Evolutionary conservation across 2,113 vertebrate genomes (phyloP).

Genomic region (Stigmatopora argus): DNA sequence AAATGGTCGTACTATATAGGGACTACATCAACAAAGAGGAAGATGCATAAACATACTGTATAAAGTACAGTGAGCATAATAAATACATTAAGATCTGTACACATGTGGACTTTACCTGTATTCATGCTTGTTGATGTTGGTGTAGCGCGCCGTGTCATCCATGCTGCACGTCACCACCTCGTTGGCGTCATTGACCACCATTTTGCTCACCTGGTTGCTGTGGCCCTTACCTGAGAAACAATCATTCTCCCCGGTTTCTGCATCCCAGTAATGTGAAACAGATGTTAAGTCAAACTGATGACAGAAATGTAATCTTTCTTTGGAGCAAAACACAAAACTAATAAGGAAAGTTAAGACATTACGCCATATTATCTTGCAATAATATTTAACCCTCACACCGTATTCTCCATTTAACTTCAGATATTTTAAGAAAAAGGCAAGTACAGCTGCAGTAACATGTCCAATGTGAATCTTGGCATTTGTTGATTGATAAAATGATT

Average conservation of each 20-base stretch:
- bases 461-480: background rate
- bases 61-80: too few relatives aligned
- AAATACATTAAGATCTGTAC: too few relatives aligned
- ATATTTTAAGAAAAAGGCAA: too few relatives aligned
- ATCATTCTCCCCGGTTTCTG: conserved; percentile 84
- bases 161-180: conserved; percentile 90
- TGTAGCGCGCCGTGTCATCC: conserved; percentile 92
- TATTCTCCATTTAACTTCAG: background rate
- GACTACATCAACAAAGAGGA: too few relatives aligned
- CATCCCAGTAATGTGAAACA: conserved; percentile 88
- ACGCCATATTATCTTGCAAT: background rate
- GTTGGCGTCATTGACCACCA: conserved; percentile 71
- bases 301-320: background rate
- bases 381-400: background rate
- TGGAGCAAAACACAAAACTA: too few relatives aligned
- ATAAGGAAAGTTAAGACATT: background rate
- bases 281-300: conserved; percentile 62
- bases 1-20: too few relatives aligned
- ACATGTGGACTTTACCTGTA: conserved; percentile 79
- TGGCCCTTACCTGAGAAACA: conserved; percentile 87
- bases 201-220: conserved; percentile 85
- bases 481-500: background rate
- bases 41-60: too few relatives aligned
- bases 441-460: background rate
- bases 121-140: conserved; percentile 73